Evolutionary conservation across 2,113 vertebrate species (phyloP), one percentile per base, ranked within the genome.

Genomic region (Chloebia gouldiae): DNA sequence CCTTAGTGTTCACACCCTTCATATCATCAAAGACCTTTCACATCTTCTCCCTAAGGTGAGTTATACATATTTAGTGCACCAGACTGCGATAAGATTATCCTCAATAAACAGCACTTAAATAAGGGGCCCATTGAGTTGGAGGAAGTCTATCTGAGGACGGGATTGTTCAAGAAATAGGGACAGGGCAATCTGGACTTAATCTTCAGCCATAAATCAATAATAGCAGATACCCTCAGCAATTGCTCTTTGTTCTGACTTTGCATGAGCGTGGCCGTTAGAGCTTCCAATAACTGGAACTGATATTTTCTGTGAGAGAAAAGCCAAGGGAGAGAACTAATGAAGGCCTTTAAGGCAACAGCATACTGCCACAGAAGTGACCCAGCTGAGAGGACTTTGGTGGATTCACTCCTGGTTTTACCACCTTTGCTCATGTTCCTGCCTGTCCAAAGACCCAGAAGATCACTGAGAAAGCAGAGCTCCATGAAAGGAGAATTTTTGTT

Each of bases 1-100:
- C 93, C 93, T 81, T 83, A 94, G 94, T 75, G 94, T 96, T 97
- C 95, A 96, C 93, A 96, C 93, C 90, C 90, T 96, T 96, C 95
- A 88, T 88, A 93, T 86, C 61, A 83, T 95, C 93, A 86, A 86
- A 93, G 93, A 88, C 63, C 94, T 83, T 95, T 71, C 82, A 83
- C 56, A 90, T 94, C 92, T 71, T 79, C 83, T 97, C 95, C 92
- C 90, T 83, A n/a, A 94, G 96, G 94, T 96, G 81, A 96, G 85
- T 86, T 75, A 73, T 75, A 92, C 88, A 64, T 89, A 95, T 91
- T 96, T 90, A 93, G 88, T 86, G 82, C 60, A 70, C 92, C 64
- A 51, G 79, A 70, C 90, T 93, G 88, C 4, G 92, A 95, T 92
- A 97, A 83, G 88, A 61, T 84, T 95, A 90, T 68, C 86, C 88